These are phyloP conservation scores for Vireo griseus DNA, from an alignment of 2,797 vertebrate genomes.

Conservation along the genomic window DNA sequence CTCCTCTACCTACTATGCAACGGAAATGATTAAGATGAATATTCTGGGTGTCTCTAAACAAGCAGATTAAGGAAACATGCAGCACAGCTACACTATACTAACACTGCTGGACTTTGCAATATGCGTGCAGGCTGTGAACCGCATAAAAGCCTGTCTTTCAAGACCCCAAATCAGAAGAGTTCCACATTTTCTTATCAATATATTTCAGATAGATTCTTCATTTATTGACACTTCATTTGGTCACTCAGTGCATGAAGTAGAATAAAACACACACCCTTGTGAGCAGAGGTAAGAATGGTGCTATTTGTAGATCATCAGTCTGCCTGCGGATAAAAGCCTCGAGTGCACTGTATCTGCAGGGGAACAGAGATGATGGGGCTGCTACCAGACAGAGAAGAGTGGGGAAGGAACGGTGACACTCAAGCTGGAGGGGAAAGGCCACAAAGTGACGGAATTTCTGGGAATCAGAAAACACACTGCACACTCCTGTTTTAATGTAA, in stretches of 20 bases:
- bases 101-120: background rate
- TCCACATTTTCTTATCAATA: background rate
- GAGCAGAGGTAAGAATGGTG: background rate
- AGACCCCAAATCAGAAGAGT: background rate
- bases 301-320: background rate
- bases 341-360: rapidly evolving
- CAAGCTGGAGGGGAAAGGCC: background rate
- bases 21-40: conserved; percentile 27
- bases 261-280: background rate
- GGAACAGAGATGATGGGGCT: background rate
- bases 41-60: background rate
- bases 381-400: background rate
- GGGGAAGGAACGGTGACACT: background rate
- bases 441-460: background rate
- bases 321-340: background rate
- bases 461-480: background rate
- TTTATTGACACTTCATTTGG: background rate
- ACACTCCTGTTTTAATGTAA: background rate
- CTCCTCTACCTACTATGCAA: conserved; percentile 21
- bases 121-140: background rate
- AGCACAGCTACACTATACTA: background rate
- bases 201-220: background rate
- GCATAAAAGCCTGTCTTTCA: background rate
- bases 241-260: rapidly evolving
- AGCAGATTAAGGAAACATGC: background rate